Evolutionary conservation across 1,140 invertebrate genomes (phyloP), one percentile per base, ranked within the genome.

Genomic region (Drosophila bipectinata): DNA sequence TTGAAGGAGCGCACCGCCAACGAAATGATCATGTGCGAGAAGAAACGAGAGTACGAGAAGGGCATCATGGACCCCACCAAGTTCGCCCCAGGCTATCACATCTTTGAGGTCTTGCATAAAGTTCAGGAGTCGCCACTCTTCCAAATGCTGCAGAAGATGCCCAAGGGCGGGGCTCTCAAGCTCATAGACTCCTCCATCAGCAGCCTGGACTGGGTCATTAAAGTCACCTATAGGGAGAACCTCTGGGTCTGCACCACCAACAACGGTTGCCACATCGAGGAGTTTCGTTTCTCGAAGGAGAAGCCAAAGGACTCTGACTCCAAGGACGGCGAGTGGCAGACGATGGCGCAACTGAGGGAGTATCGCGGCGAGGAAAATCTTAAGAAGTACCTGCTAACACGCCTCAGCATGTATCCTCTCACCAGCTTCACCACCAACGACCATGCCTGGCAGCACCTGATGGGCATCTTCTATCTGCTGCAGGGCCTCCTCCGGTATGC

Each of bases 121-220:
- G 95, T 97, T 18, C 92, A 94, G 4, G 66, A 93, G 0, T 96
- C 96, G 0, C 89, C 93, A 59, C 94, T 97, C 0, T 97, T 95
- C 77, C 82, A 94, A 47, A 93, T 96, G 2, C 94, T 97, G 6
- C 90, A 93, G 60, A 92, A 92, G 24, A 94, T 96, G 92, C 95
- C 95, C 0, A 95, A 95, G 93, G 96, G 96, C 4, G 95, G 93
- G 0, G 94, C 94, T 0, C 92, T 97, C 0, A 96, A 97, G 79
- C 92, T 94, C 0, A 96, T 97, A 69, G 94, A 96, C 61, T 93
- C 93, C 7, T 94, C 95, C 0, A 92, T 96, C 4, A 93, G 93
- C 5, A 94, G 94, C 7, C 88, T 92, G 0, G 93, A 95, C 34
- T 97, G 94, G 83, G 48, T 88, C 6, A 69, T 88, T 0, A 2